A percentile compares a stretch with the other conserved stretches of the same genome.
Conservation (phyloP, 2,113 vertebrate species). For the Corydoras sp. region DNA sequence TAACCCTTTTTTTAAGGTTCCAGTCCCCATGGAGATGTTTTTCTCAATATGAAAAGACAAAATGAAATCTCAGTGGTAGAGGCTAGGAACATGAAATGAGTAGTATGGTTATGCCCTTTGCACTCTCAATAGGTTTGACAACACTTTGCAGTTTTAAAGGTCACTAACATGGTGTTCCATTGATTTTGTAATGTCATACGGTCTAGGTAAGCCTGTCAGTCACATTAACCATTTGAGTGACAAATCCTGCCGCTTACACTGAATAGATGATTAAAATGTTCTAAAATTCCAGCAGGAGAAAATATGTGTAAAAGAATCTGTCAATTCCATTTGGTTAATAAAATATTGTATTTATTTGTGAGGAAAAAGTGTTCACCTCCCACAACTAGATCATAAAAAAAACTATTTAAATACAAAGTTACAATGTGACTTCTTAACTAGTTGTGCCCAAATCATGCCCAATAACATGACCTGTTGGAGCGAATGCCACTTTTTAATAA, state of each 20-base stretch:
- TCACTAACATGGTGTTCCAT: slow-evolving; percentile 38
- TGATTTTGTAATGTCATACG: slow-evolving; percentile 41
- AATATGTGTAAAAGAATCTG: no score
- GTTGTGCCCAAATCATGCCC: no score
- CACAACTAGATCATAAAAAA: no score
- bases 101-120: slow-evolving; percentile 20
- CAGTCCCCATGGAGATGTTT: slow-evolving; percentile 15
- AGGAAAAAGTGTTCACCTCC: no score
- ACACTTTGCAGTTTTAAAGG: slow-evolving; percentile 31
- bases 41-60: slow-evolving; percentile 16
- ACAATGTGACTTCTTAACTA: no score
- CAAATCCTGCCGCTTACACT: slow-evolving; percentile 25
- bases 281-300: neutral
- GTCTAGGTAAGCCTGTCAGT: slow-evolving; percentile 29
- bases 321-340: no score
- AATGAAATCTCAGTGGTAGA: slow-evolving; percentile 21
- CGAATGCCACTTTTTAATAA: no score
- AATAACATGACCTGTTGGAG: no score
- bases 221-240: slow-evolving; percentile 12
- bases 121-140: slow-evolving; percentile 29
- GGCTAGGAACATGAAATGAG: slow-evolving; percentile 28
- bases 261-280: slow-evolving; percentile 5
- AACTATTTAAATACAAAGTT: no score
- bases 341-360: no score
- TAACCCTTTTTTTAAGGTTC: slow-evolving; percentile 8